Conservation (phyloP, 2,888 invertebrate species). For the Nematopogon swammerdamellus region DNA sequence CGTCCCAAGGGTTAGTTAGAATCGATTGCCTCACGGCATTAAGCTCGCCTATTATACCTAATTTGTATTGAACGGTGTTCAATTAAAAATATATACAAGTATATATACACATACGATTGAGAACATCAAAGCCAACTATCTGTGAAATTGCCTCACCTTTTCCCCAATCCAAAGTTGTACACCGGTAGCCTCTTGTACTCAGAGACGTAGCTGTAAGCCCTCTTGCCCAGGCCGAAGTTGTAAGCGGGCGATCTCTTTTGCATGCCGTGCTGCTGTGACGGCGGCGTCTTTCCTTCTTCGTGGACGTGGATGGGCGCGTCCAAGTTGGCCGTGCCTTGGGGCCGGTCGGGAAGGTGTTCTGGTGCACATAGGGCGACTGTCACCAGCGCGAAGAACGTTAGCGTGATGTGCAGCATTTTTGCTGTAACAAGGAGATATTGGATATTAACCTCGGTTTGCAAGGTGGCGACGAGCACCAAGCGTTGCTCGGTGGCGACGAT, state of each 20-base stretch:
- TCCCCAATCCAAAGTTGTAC: conserved; percentile 60
- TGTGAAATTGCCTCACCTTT: conserved; percentile 43
- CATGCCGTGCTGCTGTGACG: conserved; percentile 15
- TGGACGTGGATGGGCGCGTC: conserved; percentile 15
- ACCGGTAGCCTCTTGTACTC: conserved; percentile 60
- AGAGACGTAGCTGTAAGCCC: conserved; percentile 60
- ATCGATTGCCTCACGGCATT: no score
- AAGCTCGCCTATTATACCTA: no score
- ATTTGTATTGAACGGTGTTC: no score
- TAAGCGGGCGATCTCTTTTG: conserved; percentile 51
- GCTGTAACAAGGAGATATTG: no score
- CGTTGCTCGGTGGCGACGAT: no score
- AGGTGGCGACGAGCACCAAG: no score
- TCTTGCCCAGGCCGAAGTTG: conserved; percentile 52
- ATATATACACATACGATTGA: no score
- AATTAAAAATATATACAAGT: no score
- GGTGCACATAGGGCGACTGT: conserved; percentile 32
- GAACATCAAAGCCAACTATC: no score
- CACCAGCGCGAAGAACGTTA: conserved; percentile 27
- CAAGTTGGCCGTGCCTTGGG: neutral
- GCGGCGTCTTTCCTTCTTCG: conserved; percentile 14
- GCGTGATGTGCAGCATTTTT: conserved; percentile 29
- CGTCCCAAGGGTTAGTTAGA: no score
- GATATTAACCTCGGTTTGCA: no score
- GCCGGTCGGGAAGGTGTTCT: conserved; percentile 16